phyloP scores from a whole-genome alignment of 1,140 invertebrate species.

The Tigriopus japonicus region DNA sequence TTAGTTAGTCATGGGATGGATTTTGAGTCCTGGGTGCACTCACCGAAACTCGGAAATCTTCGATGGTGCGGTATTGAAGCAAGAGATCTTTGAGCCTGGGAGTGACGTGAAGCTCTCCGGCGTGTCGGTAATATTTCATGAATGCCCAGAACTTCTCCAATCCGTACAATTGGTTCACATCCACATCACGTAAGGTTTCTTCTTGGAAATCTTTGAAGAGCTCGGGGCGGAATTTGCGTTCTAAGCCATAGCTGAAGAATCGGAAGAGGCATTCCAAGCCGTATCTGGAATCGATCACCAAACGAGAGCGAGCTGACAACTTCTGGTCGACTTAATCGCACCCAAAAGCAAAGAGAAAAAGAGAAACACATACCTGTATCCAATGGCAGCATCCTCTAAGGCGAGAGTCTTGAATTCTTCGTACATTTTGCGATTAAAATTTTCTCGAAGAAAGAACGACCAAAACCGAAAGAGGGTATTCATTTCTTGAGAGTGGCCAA shows the following conservation, averaged over 20 bases:
- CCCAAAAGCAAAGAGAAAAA: too few species aligned
- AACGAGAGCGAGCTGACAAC: not conserved
- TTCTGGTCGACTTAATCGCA: not conserved
- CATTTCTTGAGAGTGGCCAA: conserved; percentile 87
- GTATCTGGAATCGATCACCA: conserved; percentile 32
- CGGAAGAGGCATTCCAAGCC: conserved; percentile 89
- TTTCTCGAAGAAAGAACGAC: conserved; percentile 96
- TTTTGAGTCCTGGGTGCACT: too few species aligned
- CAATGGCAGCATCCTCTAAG: conserved; percentile 70
- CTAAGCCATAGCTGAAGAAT: conserved; percentile 95
- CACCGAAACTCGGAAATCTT: conserved; percentile 48
- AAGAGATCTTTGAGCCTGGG: conserved; percentile 56
- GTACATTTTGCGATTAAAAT: conserved; percentile 97
- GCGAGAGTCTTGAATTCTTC: conserved; percentile 78
- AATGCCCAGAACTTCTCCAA: conserved; percentile 99
- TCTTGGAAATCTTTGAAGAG: conserved; percentile 88
- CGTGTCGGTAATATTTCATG: conserved; percentile 67
- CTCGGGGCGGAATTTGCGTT: conserved; percentile 77
- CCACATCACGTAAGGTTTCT: conserved; percentile 75
- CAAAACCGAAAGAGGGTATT: conserved; percentile 95
- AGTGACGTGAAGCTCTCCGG: conserved; percentile 60
- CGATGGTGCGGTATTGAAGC: conserved; percentile 73
- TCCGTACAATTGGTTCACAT: conserved; percentile 73
- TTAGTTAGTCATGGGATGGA: too few species aligned
- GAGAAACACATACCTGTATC: conserved; percentile 49